Conservation (phyloP, 2,888 invertebrate genomes). For the Colostygia pectinataria region DNA sequence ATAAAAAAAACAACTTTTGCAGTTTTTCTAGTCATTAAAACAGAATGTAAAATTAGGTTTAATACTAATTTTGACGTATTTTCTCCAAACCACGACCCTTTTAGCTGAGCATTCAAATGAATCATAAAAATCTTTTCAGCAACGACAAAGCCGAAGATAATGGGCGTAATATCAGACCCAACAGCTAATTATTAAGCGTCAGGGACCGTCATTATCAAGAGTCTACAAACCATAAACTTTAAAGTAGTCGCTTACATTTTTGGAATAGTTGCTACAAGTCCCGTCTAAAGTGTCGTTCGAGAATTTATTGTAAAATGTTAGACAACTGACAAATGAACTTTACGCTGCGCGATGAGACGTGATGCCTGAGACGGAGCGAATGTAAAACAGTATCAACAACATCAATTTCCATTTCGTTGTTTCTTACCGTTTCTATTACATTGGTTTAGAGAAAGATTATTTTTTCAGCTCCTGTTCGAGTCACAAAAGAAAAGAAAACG, state of each 20-base stretch:
- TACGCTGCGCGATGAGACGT: constrained; percentile 59
- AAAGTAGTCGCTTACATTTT: constrained; percentile 44
- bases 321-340: constrained; percentile 68
- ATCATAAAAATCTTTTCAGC: constrained; percentile 27
- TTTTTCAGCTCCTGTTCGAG: constrained; percentile 23
- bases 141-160: constrained; percentile 36
- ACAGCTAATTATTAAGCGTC: constrained; percentile 45
- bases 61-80: constrained; percentile 13
- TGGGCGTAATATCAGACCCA: constrained; percentile 36
- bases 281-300: constrained; percentile 50
- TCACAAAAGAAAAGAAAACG: constrained; percentile 23
- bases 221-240: constrained; percentile 37
- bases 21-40: neutral
- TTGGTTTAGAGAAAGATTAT: constrained; percentile 33
- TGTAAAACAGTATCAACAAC: constrained; percentile 61
- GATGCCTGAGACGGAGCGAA: constrained; percentile 60
- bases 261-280: constrained; percentile 47
- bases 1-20: neutral
- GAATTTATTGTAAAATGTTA: constrained; percentile 58
- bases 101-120: constrained; percentile 18
- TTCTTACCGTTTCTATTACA: constrained; percentile 43
- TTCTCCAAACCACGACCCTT: constrained; percentile 20
- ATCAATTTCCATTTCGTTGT: constrained; percentile 51
- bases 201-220: constrained; percentile 39
- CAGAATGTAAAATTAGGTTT: constrained; percentile 1